phyloP scores from a whole-genome alignment of 2,113 vertebrate genomes.

The Brachypteracias leptosomus region DNA sequence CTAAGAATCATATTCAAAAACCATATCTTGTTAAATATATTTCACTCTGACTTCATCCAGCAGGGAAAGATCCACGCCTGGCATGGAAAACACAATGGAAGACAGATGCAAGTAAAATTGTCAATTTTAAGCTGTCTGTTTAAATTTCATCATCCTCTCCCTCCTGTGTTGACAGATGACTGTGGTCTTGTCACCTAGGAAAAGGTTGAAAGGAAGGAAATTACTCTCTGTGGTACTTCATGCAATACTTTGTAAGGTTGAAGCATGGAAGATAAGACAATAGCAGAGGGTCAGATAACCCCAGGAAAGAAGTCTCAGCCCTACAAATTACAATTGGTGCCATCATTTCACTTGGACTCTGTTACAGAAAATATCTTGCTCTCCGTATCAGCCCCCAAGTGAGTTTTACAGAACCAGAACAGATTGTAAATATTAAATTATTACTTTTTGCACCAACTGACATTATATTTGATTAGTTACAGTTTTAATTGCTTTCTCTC shows the following conservation, averaged over 20 bases:
- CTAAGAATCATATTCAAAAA: neutral
- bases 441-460: conserved; percentile 14
- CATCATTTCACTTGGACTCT: neutral
- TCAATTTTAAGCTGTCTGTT: neutral
- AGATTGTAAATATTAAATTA: conserved; percentile 35
- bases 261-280: neutral
- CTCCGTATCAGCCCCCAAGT: neutral
- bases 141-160: neutral
- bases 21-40: neutral
- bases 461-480: neutral
- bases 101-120: neutral
- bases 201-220: neutral
- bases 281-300: neutral
- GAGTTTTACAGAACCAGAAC: neutral
- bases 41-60: neutral
- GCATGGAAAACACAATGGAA: neutral
- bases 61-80: neutral
- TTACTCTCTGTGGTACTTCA: neutral
- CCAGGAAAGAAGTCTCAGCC: neutral
- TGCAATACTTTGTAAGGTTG: rapidly evolving
- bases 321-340: neutral
- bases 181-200: neutral
- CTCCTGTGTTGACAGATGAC: neutral
- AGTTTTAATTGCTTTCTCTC: conserved; percentile 24
- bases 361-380: neutral